Percentiles rank a stretch among this genome's conserved stretches.
Conservation (phyloP, 2,888 invertebrate species). For the Eupithecia dodoneata region DNA sequence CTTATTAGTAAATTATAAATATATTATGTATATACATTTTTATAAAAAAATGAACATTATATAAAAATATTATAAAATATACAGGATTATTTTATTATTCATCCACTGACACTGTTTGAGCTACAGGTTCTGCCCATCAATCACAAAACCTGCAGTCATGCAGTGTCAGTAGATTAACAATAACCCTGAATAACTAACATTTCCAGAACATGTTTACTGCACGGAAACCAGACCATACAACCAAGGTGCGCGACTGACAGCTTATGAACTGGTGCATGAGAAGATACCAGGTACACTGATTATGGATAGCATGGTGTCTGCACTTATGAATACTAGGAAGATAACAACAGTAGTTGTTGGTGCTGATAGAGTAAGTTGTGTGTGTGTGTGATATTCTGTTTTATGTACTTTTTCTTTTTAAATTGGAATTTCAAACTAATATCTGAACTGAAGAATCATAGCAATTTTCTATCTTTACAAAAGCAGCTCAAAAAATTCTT, state of each 20-base stretch:
- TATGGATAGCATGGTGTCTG: conserved; percentile 97
- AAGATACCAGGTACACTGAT: conserved; percentile 96
- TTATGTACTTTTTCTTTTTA: not conserved
- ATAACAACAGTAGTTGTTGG: conserved; percentile 98
- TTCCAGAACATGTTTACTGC: conserved; percentile 94
- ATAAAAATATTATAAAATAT: too few relatives aligned
- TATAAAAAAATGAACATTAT: too few relatives aligned
- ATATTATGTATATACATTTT: too few relatives aligned
- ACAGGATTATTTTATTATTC: too few relatives aligned
- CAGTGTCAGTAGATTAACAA: too few relatives aligned
- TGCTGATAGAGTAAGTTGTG: conserved; percentile 92
- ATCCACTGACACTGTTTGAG: too few relatives aligned
- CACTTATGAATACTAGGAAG: conserved; percentile 92
- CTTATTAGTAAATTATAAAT: too few relatives aligned
- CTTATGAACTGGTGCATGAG: conserved; percentile 96
- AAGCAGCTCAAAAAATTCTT: not conserved
- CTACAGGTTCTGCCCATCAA: too few relatives aligned
- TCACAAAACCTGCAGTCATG: too few relatives aligned
- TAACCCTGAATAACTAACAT: conserved; percentile 15
- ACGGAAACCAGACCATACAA: conserved; percentile 99
- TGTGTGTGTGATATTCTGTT: not conserved
- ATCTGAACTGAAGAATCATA: not conserved
- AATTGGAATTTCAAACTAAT: not conserved
- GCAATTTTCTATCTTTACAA: not conserved
- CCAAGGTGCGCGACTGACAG: conserved; percentile 97